Evolutionary conservation across 1,140 invertebrate species (phyloP).

Genomic region (Patella vulgata): DNA sequence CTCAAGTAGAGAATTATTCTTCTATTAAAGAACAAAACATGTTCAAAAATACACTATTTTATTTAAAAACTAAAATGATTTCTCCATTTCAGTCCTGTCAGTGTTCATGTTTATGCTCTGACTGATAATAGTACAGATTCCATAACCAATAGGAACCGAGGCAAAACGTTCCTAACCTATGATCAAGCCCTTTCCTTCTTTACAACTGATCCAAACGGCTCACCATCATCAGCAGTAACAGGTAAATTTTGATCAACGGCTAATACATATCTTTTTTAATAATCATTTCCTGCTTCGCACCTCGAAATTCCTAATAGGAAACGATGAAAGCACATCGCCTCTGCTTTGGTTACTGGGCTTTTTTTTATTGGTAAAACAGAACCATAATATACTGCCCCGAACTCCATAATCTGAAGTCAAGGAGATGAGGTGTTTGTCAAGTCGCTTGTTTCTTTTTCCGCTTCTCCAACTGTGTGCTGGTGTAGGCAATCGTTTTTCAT

Average conservation of each 20-base stretch:
- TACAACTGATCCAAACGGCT: constrained; percentile 10
- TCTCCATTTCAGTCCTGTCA: constrained; percentile 33
- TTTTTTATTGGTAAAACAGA: too few relatives aligned
- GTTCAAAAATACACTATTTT: too few relatives aligned
- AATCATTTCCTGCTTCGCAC: constrained; percentile 1
- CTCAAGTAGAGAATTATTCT: too few relatives aligned
- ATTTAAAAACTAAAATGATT: too few relatives aligned
- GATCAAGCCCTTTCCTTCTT: background rate
- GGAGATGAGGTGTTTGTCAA: too few relatives aligned
- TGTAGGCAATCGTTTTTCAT: too few relatives aligned
- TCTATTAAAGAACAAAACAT: too few relatives aligned
- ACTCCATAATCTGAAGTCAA: too few relatives aligned
- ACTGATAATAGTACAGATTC: constrained; percentile 32
- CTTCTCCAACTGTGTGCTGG: too few relatives aligned
- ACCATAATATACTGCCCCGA: too few relatives aligned
- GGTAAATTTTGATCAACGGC: constrained; percentile 1
- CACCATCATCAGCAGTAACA: constrained; percentile 7
- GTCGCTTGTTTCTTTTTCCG: too few relatives aligned
- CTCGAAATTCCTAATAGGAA: background rate
- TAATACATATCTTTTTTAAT: constrained; percentile 5
- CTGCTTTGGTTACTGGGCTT: too few relatives aligned
- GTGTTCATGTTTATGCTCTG: constrained; percentile 37
- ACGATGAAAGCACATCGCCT: background rate
- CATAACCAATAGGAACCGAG: constrained; percentile 19
- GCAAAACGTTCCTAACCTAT: constrained; percentile 20